Conservation (phyloP, 1,140 invertebrate species). For the Hyphantria cunea region DNA sequence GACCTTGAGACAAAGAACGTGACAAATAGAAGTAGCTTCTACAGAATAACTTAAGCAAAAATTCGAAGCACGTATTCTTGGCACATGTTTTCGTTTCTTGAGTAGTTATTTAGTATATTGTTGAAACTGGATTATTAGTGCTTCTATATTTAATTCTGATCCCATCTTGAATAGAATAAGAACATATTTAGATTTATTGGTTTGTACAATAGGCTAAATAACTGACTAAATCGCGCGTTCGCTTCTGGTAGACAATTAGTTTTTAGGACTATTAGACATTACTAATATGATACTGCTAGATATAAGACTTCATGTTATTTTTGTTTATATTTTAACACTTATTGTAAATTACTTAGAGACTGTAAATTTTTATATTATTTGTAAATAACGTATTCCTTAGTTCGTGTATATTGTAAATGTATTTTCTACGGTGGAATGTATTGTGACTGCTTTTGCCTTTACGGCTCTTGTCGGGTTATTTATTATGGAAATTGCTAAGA, state of each 20-base stretch:
- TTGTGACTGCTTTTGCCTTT: constrained; percentile 1
- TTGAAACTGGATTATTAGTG: too few species aligned
- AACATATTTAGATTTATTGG: background rate
- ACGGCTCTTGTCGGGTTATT: constrained; percentile 20
- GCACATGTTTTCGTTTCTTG: too few species aligned
- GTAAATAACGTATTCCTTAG: constrained; percentile 5
- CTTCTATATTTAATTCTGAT: too few species aligned
- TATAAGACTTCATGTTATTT: too few species aligned
- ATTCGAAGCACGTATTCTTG: too few species aligned
- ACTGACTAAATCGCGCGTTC: background rate
- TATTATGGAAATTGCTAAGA: constrained; percentile 35
- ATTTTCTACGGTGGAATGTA: constrained; percentile 2
- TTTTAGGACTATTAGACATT: too few species aligned
- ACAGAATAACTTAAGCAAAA: too few species aligned
- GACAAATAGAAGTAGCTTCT: too few species aligned
- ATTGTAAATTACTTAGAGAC: constrained; percentile 18
- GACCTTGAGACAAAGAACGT: too few species aligned
- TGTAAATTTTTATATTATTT: constrained; percentile 12
- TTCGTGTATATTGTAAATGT: constrained; percentile 9
- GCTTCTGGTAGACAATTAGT: background rate
- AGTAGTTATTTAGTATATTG: too few species aligned
- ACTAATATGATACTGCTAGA: too few species aligned
- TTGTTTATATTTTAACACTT: background rate
- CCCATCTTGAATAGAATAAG: too few species aligned
- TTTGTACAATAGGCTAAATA: background rate